Percentiles rank a stretch among this genome's conserved stretches.
phyloP scores from a whole-genome alignment of 2,888 invertebrate genomes.

The Toxonevra muliebris region DNA sequence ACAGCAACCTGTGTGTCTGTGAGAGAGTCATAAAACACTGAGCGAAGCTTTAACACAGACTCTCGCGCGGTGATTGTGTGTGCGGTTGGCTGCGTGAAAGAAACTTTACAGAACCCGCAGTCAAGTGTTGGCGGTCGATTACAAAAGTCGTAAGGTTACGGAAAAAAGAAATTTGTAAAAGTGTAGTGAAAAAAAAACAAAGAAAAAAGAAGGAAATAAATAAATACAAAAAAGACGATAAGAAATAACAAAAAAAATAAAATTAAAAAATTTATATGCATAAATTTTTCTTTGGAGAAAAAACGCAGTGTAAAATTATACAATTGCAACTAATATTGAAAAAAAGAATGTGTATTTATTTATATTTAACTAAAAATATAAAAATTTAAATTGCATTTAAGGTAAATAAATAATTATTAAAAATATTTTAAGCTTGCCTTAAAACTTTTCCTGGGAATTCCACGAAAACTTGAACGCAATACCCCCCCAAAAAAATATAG shows the following conservation, averaged over 20 bases:
- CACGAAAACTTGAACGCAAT: too few relatives aligned
- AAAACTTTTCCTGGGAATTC: background rate
- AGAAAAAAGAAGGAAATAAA: constrained; percentile 7
- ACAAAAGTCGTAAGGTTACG: constrained; percentile 32
- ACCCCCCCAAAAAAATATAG: too few relatives aligned
- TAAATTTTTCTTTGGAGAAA: background rate
- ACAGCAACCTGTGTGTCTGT: background rate
- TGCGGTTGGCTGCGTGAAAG: constrained; percentile 18
- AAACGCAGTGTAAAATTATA: background rate
- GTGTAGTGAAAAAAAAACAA: background rate
- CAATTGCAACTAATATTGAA: too few relatives aligned
- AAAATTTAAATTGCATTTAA: too few relatives aligned
- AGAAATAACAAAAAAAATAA: too few relatives aligned
- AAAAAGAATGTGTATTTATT: constrained; percentile 3
- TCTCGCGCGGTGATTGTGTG: background rate
- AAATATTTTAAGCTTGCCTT: background rate
- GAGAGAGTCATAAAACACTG: constrained; percentile 3
- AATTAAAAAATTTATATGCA: background rate
- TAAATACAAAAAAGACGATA: background rate
- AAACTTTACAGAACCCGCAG: constrained; percentile 22
- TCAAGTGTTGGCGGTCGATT: constrained; percentile 44
- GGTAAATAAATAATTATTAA: background rate
- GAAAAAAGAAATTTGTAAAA: background rate
- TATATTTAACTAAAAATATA: background rate
- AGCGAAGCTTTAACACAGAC: background rate